A percentile compares a stretch with the other conserved stretches of the same genome.
These are phyloP conservation scores for Homarus americanus DNA, from an alignment of 1,140 invertebrate species.

Conservation along the genomic window DNA sequence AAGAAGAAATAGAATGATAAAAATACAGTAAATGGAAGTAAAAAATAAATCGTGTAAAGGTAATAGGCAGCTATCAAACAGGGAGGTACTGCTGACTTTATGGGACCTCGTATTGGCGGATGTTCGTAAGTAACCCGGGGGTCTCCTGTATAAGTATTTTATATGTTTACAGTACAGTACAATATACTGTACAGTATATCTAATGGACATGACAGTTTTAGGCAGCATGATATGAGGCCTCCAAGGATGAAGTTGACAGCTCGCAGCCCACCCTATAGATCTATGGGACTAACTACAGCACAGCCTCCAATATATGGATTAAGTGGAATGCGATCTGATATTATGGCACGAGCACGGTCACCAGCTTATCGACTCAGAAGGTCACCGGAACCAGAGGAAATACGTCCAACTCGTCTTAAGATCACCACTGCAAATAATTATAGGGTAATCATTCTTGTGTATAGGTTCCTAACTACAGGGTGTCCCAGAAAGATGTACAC, in stretches of 20 bases:
- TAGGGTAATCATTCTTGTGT: slow-evolving; percentile 22
- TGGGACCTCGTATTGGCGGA: no score
- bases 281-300: neutral
- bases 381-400: slow-evolving; percentile 13
- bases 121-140: no score
- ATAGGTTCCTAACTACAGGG: neutral
- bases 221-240: slow-evolving; percentile 30
- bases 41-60: no score
- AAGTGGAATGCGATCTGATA: slow-evolving; percentile 46
- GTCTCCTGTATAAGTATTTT: no score
- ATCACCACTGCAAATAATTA: slow-evolving; percentile 60
- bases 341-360: slow-evolving; percentile 1
- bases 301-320: neutral
- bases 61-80: no score
- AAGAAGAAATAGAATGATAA: no score
- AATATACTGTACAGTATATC: no score
- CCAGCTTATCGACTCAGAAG: slow-evolving; percentile 14
- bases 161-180: no score
- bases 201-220: no score
- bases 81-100: no score
- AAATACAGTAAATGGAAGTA: no score
- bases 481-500: no score
- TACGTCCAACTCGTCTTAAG: slow-evolving; percentile 43
- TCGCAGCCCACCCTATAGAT: slow-evolving; percentile 5
- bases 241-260: slow-evolving; percentile 16